Evolutionary conservation across 2,888 invertebrate genomes (phyloP).

Genomic region (Eupithecia subumbrata): DNA sequence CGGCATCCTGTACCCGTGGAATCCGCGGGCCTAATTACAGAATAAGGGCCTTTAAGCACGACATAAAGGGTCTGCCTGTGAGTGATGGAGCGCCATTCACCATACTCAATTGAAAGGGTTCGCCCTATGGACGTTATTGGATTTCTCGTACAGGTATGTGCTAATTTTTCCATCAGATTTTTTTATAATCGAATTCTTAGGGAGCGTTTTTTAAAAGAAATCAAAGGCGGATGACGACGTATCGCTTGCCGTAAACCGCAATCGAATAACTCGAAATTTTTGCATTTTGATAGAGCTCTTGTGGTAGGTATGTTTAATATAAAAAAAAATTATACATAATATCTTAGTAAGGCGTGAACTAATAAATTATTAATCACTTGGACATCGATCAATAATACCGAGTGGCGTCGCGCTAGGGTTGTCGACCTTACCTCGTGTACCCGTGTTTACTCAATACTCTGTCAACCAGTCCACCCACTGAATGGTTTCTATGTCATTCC

Average conservation of each 20-base stretch:
- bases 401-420: slow-evolving; percentile 60
- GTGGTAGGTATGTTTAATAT: not conserved
- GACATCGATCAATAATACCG: slow-evolving; percentile 65
- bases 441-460: slow-evolving; percentile 68
- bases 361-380: slow-evolving; percentile 67
- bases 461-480: slow-evolving; percentile 81
- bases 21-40: slow-evolving; percentile 73
- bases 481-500: slow-evolving; percentile 67
- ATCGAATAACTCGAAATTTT: slow-evolving; percentile 29
- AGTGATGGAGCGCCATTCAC: slow-evolving; percentile 76
- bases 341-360: slow-evolving; percentile 49
- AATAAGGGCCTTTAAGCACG: slow-evolving; percentile 59
- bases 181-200: slow-evolving; percentile 5
- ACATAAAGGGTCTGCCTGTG: slow-evolving; percentile 65
- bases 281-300: not conserved
- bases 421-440: slow-evolving; percentile 69
- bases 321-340: not conserved
- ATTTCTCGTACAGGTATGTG: slow-evolving; percentile 63
- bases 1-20: slow-evolving; percentile 70
- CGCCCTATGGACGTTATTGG: slow-evolving; percentile 60
- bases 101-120: slow-evolving; percentile 73
- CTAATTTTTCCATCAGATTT: slow-evolving; percentile 50
- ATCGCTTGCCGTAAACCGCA: slow-evolving; percentile 3
- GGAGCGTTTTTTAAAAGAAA: not conserved
- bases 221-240: not conserved